Percentiles rank a stretch among this genome's conserved stretches.
phyloP scores from a whole-genome alignment of 2,113 vertebrate species.

The Prinia subflava region DNA sequence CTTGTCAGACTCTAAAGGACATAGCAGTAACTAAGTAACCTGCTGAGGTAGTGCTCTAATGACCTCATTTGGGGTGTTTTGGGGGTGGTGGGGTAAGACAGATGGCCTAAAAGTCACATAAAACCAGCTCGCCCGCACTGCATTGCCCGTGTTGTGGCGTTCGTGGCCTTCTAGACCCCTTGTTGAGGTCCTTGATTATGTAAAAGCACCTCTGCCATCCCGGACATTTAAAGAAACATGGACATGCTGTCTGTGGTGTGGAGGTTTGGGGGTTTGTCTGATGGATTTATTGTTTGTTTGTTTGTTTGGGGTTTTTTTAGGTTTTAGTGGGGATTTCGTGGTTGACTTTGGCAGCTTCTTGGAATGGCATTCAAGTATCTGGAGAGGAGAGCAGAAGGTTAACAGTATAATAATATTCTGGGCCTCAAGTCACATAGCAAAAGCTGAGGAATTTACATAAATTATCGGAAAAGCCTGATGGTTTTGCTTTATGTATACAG shows the following conservation, averaged over 20 bases:
- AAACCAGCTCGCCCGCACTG: accelerated
- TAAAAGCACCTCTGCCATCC: neutral
- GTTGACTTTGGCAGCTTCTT: neutral
- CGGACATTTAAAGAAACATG: neutral
- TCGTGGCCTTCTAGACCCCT: neutral
- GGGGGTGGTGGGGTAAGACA: neutral
- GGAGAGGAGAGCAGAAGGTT: neutral
- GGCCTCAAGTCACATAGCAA: accelerated
- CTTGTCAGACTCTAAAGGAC: neutral
- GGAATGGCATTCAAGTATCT: neutral
- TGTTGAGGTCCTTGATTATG: neutral
- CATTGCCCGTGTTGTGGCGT: accelerated
- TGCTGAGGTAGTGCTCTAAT: accelerated
- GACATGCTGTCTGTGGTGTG: accelerated
- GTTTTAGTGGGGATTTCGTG: neutral
- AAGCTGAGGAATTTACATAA: neutral
- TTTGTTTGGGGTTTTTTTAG: neutral
- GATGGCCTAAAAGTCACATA: accelerated
- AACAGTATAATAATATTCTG: neutral
- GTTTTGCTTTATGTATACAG: neutral
- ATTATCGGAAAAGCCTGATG: neutral
- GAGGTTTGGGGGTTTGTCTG: neutral
- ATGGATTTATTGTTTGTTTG: neutral
- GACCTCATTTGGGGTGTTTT: accelerated
- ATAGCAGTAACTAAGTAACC: too few relatives aligned